These are phyloP conservation scores for Psephotus haematonotus DNA, from an alignment of 2,113 vertebrate genomes.

Conservation along the genomic window DNA sequence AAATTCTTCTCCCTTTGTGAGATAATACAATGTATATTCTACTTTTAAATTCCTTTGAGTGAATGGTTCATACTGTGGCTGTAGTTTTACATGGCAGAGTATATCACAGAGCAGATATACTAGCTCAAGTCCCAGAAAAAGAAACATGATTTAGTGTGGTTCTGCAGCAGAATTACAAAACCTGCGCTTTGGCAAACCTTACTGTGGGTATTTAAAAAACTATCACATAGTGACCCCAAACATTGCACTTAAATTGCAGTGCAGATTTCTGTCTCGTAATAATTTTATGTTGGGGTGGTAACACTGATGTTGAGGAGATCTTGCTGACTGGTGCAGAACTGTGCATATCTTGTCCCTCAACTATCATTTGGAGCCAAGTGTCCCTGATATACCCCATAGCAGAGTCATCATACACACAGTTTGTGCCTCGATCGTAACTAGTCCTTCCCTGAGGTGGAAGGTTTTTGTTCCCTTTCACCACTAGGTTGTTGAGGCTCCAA, in stretches of 20 bases:
- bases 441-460: background rate
- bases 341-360: background rate
- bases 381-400: background rate
- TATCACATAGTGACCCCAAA: background rate
- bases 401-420: background rate
- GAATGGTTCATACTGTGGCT: background rate
- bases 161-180: background rate
- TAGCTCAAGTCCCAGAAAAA: background rate
- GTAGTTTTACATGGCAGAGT: background rate
- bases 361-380: background rate
- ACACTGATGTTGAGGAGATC: background rate
- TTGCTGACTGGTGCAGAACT: background rate
- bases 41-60: background rate
- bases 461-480: background rate
- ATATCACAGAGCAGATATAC: background rate
- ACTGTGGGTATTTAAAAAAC: background rate
- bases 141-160: background rate
- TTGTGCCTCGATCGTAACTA: background rate
- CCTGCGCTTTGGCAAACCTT: background rate
- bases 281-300: background rate
- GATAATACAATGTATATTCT: background rate
- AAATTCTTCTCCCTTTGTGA: background rate
- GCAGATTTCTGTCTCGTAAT: background rate
- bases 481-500: background rate
- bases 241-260: background rate